Percentiles rank a stretch among this genome's conserved stretches.
phyloP scores from a whole-genome alignment of 2,888 invertebrate species.

The Capitulum mitella region DNA sequence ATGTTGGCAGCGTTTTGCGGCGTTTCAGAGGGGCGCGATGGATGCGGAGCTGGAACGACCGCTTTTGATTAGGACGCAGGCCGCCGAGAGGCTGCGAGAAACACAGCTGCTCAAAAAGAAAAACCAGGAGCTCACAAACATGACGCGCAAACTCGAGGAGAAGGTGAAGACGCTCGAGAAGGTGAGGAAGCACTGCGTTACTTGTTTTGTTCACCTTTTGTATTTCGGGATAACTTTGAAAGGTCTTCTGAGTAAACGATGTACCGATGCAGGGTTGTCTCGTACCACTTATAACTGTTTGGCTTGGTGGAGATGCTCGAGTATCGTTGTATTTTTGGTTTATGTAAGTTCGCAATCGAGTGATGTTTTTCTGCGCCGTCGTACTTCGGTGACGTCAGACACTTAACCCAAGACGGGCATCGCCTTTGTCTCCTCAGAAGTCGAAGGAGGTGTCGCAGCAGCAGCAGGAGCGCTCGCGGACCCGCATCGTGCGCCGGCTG shows the following conservation, averaged over 20 bases:
- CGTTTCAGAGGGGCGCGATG: slow-evolving; percentile 36
- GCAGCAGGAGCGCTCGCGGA: slow-evolving; percentile 1
- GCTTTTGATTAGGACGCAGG: slow-evolving; percentile 30
- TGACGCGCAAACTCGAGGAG: slow-evolving; percentile 40
- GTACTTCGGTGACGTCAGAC: too few relatives aligned
- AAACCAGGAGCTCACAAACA: slow-evolving; percentile 45
- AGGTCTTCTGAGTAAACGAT: too few relatives aligned
- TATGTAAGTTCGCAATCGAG: too few relatives aligned
- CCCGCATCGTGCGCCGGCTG: not conserved
- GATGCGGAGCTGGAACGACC: slow-evolving; percentile 36
- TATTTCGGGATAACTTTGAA: too few relatives aligned
- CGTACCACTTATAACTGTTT: not conserved
- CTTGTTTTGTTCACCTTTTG: too few relatives aligned
- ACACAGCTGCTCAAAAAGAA: slow-evolving; percentile 44
- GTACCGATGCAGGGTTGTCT: too few relatives aligned
- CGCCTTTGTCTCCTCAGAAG: too few relatives aligned
- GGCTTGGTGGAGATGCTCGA: too few relatives aligned
- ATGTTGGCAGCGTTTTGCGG: too few relatives aligned
- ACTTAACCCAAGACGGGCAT: too few relatives aligned
- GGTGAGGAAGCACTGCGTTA: slow-evolving; percentile 31
- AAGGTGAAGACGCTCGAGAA: slow-evolving; percentile 41
- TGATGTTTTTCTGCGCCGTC: too few relatives aligned
- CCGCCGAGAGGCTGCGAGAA: slow-evolving; percentile 41
- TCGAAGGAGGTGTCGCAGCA: not conserved
- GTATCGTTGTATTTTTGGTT: too few relatives aligned